Evolutionary conservation across 2,113 vertebrate genomes (phyloP).

Genomic region (Chaetura pelagica): DNA sequence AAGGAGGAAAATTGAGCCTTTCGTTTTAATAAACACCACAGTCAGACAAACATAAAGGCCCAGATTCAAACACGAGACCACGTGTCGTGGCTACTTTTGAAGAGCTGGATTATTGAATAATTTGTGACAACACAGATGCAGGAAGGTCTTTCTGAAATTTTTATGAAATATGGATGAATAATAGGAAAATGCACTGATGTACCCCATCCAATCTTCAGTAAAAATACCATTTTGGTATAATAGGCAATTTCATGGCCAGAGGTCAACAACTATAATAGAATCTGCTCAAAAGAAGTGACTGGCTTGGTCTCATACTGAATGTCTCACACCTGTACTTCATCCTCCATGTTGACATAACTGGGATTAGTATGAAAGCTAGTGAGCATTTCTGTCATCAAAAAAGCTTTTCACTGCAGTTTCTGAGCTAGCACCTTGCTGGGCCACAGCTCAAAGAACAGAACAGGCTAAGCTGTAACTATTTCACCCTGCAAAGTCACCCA

Average conservation of each 20-base stretch:
- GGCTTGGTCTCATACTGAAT: not conserved
- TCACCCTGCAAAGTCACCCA: not conserved
- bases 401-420: not conserved
- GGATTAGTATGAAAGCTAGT: not conserved
- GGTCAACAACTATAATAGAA: not conserved
- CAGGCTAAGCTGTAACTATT: not conserved
- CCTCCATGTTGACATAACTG: not conserved
- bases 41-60: not conserved
- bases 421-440: not conserved
- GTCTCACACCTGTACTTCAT: not conserved
- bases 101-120: not conserved
- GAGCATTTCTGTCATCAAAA: conserved; percentile 31
- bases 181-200: fast-evolving
- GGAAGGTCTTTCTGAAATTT: not conserved
- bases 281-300: not conserved
- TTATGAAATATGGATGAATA: not conserved
- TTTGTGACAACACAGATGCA: not conserved
- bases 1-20: not conserved
- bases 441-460: not conserved
- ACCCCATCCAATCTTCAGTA: not conserved
- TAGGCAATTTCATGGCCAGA: not conserved
- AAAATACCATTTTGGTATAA: not conserved
- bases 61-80: not conserved
- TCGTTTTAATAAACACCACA: fast-evolving
- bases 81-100: not conserved